Evolutionary conservation across 2,113 vertebrate genomes (phyloP), one percentile per base, ranked within the genome.

Genomic region (Actenoides lindsayi): DNA sequence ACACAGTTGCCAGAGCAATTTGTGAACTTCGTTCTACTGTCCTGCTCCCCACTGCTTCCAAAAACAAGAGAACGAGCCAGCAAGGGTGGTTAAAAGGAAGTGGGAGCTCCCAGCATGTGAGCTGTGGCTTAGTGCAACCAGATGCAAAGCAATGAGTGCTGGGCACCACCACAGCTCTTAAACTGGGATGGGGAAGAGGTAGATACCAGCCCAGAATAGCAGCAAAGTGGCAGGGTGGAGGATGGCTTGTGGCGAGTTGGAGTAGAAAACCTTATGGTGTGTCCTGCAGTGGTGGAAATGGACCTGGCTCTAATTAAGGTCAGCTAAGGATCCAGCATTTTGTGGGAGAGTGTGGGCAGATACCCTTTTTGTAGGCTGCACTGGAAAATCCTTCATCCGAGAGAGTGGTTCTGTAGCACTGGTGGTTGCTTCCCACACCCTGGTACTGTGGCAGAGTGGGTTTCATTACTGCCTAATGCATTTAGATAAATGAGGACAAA

Each of bases 21-120:
- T 68, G 35, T 77, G 78, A 88, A 63, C 33, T 91, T 70, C 41
- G 23, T 33, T 8, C 41, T 63, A 4, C 19, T 74, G 53, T 76
- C 65, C 63, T 62, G 18, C n/a, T 91, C 33, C 54, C 9, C 16
- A 89, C 60, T 82, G 62, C 65, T 28, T 92, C 54, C 20, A 0
- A 0, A 81, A 69, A 75, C 0, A 0, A 0, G 53, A 64, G 8
- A 73, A 30, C 0, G 0, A 93, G 65, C 42, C 57, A 73, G 63
- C 31, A 60, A 39, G 42, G 37, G 24, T 2, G 1, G 14, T 67
- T 69, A 57, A 84, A 79, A 64, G 60, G 83, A 51, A 54, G 1
- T 28, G 30, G 69, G 48, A 82, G 41, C 46, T 62, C 39, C 39
- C 31, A 12, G 39, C 31, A 37, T 37, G 16, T 37, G 54, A 59